Conservation (phyloP, 2,797 vertebrate species). For the Sebastes hubbsi region DNA sequence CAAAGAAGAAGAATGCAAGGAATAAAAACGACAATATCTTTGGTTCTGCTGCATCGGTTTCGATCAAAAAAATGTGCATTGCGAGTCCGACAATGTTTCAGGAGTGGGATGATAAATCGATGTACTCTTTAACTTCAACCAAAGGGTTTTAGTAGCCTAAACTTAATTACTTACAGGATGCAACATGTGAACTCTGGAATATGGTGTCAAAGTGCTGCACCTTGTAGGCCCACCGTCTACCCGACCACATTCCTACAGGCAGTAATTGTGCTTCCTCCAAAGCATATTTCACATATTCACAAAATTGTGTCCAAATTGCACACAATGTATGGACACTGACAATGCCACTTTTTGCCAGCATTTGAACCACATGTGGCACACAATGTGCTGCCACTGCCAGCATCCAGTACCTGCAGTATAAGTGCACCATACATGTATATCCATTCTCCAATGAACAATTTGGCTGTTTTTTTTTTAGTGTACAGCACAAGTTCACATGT, state of each 20-base stretch:
- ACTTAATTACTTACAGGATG: not conserved
- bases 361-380: not conserved
- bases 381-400: not conserved
- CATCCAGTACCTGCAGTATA: not conserved
- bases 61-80: not conserved
- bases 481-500: constrained; percentile 27
- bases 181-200: not conserved
- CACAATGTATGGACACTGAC: not conserved
- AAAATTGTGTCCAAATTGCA: not conserved
- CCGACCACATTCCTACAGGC: not conserved
- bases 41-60: not conserved
- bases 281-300: not conserved
- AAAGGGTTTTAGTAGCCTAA: not conserved
- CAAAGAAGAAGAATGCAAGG: not conserved
- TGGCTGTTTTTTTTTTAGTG: constrained; percentile 6
- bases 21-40: not conserved
- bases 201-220: not conserved
- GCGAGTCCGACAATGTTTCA: not conserved
- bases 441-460: constrained; percentile 15
- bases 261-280: not conserved
- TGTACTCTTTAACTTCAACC: not conserved
- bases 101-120: not conserved
- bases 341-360: not conserved
- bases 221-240: not conserved
- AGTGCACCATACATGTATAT: not conserved